Base-by-base conservation (phyloP, 2,113 vertebrate species). In the Seriola quinqueradiata region DNA sequence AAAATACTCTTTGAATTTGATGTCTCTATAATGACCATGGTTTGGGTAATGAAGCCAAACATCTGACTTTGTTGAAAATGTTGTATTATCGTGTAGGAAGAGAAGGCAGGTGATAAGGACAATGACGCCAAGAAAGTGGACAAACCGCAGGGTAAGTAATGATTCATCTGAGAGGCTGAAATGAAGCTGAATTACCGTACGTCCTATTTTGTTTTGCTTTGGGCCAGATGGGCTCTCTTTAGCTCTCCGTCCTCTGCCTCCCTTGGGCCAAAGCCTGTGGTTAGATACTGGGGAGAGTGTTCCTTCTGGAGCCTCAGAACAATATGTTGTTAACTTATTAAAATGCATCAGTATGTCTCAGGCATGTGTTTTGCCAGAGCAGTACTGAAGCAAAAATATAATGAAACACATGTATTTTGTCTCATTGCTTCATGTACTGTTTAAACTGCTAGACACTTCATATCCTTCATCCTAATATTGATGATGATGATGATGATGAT, bases 41-140 rank as follows among this genome's bases (percentile, higher is more conserved):
- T 59, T 70, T 85, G 64, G 76, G 54, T 65, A 74, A 83, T 85
- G 71, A 58, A 58, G 71, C 44, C 3, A 11, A 76, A 46, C 7
- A 5, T 87, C 46, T 87, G 38, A 87, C 25, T 84, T 58, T 84
- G 81, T 66, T 66, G 21, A 58, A 75, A 76, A 85, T 83, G 69
- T 71, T 83, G 50, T 59, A 81, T 78, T 90, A 77, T 88, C 36
- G 0, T 84, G 58, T 38, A 93, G 93, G 92, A 90, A 61, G 87
- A 94, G 77, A 94, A 92, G 66, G 55, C 88, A 68, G 79, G 71
- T 16, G 80, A 85, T 48, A 91, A 92, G 28, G 74, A 87, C 75
- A 86, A 95, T 87, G 92, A 84, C 54, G 81, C 75, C 71, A 90
- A 92, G 79, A 89, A 88, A 52, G 90, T 81, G 69, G 90, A 90